Evolutionary conservation across 2,113 vertebrate species (phyloP).

Genomic region (Crocuta crocuta): DNA sequence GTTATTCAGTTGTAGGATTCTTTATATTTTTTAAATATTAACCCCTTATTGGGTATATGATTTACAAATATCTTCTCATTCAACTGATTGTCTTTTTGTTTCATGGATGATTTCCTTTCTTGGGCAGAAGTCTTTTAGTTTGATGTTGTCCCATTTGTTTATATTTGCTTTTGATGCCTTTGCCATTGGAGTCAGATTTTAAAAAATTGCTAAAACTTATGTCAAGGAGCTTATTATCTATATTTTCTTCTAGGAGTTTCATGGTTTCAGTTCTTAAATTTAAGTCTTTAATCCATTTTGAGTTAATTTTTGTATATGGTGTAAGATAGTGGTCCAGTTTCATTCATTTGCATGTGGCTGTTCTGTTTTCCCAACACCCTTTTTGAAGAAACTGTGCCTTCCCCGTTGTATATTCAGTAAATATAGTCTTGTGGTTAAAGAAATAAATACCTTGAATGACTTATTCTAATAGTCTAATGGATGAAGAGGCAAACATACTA

Average conservation of each 20-base stretch:
- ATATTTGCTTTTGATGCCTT: neutral
- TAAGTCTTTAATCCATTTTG: neutral
- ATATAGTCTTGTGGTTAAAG: neutral
- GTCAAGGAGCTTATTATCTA: neutral
- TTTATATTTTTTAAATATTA: neutral
- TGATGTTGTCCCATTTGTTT: neutral
- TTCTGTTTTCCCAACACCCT: neutral
- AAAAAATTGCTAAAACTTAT: neutral
- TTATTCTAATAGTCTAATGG: neutral
- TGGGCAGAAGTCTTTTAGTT: neutral
- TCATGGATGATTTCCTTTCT: neutral
- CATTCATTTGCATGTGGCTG: neutral
- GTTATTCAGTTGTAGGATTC: neutral
- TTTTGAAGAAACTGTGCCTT: neutral
- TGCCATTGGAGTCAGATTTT: neutral
- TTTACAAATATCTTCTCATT: neutral
- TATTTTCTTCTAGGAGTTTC: neutral
- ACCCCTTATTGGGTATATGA: neutral
- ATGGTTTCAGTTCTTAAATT: neutral
- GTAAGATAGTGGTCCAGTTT: neutral
- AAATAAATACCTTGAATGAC: constrained; percentile 21
- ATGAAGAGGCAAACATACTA: neutral
- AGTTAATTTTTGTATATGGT: neutral
- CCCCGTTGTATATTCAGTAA: neutral
- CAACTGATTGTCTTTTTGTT: neutral